Percentiles rank a stretch among this genome's conserved stretches.
These are phyloP conservation scores for Hydrophis major DNA, from an alignment of 2,797 vertebrate genomes.

Conservation along the genomic window DNA sequence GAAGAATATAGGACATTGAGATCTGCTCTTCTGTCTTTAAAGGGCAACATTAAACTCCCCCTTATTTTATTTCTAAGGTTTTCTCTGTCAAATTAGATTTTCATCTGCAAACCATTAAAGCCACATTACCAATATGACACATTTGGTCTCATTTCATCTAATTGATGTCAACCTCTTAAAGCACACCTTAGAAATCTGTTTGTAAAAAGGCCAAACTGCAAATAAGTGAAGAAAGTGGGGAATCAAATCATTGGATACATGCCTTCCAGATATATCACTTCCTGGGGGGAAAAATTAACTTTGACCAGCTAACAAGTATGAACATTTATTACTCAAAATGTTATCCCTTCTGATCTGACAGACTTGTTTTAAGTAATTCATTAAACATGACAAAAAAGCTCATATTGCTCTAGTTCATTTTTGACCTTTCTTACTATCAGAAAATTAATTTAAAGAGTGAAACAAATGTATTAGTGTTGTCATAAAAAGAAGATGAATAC, in stretches of 20 bases:
- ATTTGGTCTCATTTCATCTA: slow-evolving; percentile 30
- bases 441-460: slow-evolving; percentile 93
- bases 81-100: slow-evolving; percentile 21
- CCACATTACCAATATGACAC: background rate
- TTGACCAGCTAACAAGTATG: slow-evolving; percentile 89
- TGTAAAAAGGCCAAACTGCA: slow-evolving; percentile 11
- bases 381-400: slow-evolving; percentile 92
- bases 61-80: slow-evolving; percentile 40
- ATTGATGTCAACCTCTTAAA: slow-evolving; percentile 15
- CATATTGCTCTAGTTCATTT: slow-evolving; percentile 82
- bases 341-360: slow-evolving; percentile 88
- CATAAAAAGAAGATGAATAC: slow-evolving; percentile 82
- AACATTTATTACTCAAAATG: slow-evolving; percentile 85
- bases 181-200: background rate
- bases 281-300: slow-evolving; percentile 78
- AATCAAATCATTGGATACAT: slow-evolving; percentile 6
- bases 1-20: background rate
- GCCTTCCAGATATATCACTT: slow-evolving; percentile 41
- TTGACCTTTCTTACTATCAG: slow-evolving; percentile 97
- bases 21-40: background rate
- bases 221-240: background rate
- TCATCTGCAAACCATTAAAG: slow-evolving; percentile 11
- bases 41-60: background rate
- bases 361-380: slow-evolving; percentile 91
- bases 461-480: slow-evolving; percentile 95